A percentile compares a stretch with the other conserved stretches of the same genome.
Conservation (phyloP, 23 tunicate species). For the Styela plicata region DNA sequence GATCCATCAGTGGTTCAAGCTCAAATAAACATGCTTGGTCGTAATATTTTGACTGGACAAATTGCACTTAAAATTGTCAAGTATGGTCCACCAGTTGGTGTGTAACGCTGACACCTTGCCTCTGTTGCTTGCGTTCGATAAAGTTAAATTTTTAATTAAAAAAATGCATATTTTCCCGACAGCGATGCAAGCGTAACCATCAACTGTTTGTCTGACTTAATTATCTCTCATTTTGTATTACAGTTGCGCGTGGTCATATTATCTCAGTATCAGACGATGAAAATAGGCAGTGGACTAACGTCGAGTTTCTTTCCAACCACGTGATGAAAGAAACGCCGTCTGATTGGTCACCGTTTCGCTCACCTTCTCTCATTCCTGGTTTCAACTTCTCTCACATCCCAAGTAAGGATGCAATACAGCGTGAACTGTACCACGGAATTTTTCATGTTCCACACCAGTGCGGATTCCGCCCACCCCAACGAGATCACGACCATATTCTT, state of each 20-base stretch:
- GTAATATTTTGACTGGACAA: too few species aligned
- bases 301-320: slow-evolving; percentile 3
- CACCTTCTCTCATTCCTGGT: not conserved
- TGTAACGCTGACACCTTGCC: too few species aligned
- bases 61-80: too few species aligned
- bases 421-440: not conserved
- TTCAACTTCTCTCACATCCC: not conserved
- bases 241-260: slow-evolving; percentile 2
- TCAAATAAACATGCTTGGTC: too few species aligned
- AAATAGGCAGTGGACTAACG: not conserved
- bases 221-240: not conserved
- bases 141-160: too few species aligned
- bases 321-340: not conserved
- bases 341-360: not conserved
- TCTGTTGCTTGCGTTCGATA: too few species aligned
- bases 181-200: too few species aligned
- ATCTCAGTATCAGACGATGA: not conserved
- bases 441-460: not conserved
- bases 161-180: too few species aligned
- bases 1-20: too few species aligned
- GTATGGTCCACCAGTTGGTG: too few species aligned
- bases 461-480: not conserved
- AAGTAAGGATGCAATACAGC: not conserved
- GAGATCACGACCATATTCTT: not conserved
- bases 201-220: too few species aligned